Evolutionary conservation across 2,113 vertebrate species (phyloP).

Genomic region (Engraulis encrasicolus): DNA sequence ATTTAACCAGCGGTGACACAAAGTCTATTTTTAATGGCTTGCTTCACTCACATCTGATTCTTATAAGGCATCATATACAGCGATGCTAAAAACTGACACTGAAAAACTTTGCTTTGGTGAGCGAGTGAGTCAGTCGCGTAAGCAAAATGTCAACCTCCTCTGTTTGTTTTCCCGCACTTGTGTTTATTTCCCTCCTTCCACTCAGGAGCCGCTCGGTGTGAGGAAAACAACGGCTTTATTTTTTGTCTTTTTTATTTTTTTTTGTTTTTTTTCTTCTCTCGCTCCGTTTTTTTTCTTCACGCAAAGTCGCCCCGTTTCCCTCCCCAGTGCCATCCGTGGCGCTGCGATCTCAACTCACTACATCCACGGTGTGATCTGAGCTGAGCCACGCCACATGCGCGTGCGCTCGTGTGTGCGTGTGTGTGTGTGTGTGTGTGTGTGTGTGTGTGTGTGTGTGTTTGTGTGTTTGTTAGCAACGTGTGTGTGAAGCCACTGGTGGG

Average conservation of each 20-base stretch:
- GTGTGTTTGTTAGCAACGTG: too few relatives aligned
- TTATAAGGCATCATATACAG: too few relatives aligned
- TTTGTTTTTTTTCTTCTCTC: too few relatives aligned
- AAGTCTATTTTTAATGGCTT: neutral
- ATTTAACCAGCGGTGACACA: neutral
- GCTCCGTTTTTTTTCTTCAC: too few relatives aligned
- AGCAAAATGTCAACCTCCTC: neutral
- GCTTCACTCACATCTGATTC: neutral
- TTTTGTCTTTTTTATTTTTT: too few relatives aligned
- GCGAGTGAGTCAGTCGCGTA: neutral
- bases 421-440: too few relatives aligned
- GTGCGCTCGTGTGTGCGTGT: too few relatives aligned
- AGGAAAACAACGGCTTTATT: too few relatives aligned
- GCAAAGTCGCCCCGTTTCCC: neutral
- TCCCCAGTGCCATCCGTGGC: neutral
- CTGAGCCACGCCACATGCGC: too few relatives aligned
- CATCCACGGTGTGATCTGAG: constrained; percentile 22
- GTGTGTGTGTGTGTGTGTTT: too few relatives aligned
- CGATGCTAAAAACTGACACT: neutral
- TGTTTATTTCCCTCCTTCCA: neutral
- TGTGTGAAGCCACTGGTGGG: constrained; percentile 39
- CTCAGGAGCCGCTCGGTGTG: neutral
- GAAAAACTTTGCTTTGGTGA: constrained; percentile 4
- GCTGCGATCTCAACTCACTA: constrained; percentile 62
- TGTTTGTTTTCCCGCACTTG: neutral